Conservation (phyloP, 2,113 vertebrate species). For the Gymnorhina tibicen region DNA sequence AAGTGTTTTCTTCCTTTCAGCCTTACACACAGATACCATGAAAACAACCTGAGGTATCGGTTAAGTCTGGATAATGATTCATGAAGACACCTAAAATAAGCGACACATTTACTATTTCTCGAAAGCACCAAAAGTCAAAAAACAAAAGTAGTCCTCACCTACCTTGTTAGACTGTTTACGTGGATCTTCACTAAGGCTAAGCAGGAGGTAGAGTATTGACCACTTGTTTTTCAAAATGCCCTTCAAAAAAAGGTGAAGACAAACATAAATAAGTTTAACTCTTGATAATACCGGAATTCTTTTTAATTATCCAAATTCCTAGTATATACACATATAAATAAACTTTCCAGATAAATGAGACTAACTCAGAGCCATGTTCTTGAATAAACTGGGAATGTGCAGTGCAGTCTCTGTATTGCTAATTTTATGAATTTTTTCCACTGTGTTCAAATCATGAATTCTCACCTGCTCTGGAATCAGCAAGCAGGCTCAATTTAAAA, state of each 20-base stretch:
- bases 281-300: neutral
- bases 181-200: constrained; percentile 95
- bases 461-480: neutral
- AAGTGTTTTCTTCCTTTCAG: neutral
- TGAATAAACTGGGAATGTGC: neutral
- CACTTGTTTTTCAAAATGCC: constrained; percentile 94
- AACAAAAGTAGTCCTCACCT: too few species aligned
- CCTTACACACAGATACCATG: neutral
- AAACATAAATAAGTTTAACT: neutral
- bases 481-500: neutral
- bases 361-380: rapidly evolving
- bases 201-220: constrained; percentile 94
- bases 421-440: neutral
- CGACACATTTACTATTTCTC: neutral
- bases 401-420: neutral
- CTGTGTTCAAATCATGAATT: neutral
- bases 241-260: constrained; percentile 58
- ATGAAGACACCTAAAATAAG: neutral
- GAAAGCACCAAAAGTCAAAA: neutral
- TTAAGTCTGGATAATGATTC: neutral
- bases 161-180: constrained; percentile 90
- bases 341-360: neutral
- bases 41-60: neutral
- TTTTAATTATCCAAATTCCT: neutral
- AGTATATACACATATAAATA: neutral